These are phyloP conservation scores for Apodemus speciosus DNA, from an alignment of 2,113 vertebrate genomes.

Conservation along the genomic window DNA sequence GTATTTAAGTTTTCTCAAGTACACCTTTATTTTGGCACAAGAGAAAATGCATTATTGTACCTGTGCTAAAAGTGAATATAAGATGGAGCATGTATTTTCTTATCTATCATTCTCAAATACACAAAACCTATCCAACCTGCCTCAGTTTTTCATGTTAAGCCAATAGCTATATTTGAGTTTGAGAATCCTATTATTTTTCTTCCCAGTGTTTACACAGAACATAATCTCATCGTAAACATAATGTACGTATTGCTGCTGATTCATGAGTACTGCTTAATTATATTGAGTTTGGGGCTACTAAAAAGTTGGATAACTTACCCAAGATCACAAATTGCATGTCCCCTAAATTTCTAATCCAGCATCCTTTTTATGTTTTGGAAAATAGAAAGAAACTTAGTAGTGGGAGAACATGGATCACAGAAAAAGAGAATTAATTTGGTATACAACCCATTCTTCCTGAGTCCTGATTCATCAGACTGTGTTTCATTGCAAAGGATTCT, in stretches of 20 bases:
- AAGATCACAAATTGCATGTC: neutral
- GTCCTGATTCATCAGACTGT: neutral
- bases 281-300: neutral
- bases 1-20: neutral
- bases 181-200: neutral
- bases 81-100: neutral
- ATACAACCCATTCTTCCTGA: neutral
- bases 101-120: slow-evolving; percentile 3
- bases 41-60: neutral
- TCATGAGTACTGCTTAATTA: neutral
- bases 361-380: neutral
- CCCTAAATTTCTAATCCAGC: neutral
- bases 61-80: neutral
- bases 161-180: neutral
- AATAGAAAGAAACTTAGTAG: neutral
- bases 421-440: slow-evolving; percentile 16
- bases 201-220: neutral
- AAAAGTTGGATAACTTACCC: neutral
- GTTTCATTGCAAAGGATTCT: neutral
- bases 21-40: neutral
- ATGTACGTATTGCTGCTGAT: neutral
- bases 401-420: neutral
- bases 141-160: neutral
- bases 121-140: neutral
- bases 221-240: neutral